Evolutionary conservation across 2,113 vertebrate genomes (phyloP), one percentile per base, ranked within the genome.

Genomic region (Chaetodon trifascialis): DNA sequence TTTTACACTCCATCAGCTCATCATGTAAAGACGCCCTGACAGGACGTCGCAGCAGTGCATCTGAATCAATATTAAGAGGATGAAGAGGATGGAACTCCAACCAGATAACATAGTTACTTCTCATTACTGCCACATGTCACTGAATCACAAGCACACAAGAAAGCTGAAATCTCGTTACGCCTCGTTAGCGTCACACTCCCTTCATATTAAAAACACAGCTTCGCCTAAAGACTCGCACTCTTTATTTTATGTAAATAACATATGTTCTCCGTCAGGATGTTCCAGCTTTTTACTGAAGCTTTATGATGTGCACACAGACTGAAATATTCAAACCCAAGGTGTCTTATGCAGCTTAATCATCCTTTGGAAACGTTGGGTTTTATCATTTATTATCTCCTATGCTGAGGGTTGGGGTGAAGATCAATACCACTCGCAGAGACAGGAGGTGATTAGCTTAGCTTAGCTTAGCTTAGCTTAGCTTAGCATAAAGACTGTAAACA

Each of bases 41-140:
- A 81, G 68, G 77, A 81, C 58, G 38, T 77, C 40, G 51, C 51
- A 76, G 78, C 66, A 49, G 47, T 30, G 47, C 25, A 5, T 69
- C 75, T 46, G 44, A 80, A 84, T 88, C 86, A 79, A 90, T 90
- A 82, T 60, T 52, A 77, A 59, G 73, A 85, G 83, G 73, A 78
- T 68, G 55, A 68, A 73, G 87, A 75, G 62, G 83, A 81, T 55
- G 86, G 14, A 36, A 73, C 74, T 83, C 23, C 21, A 40, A 62
- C 47, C 51, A 59, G 82, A 86, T 80, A 85, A 90, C 68, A 63
- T 17, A 55, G 85, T 90, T 82, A 85, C 30, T 30, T 63, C 49
- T 67, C 42, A 79, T 88, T 84, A 62, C 73, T 65, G 63, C 74
- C 19, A 7, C 38, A 21, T 72, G 72, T 49, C 77, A 44, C 58